Conservation (phyloP, 2,113 vertebrate species). For the Indri indri region DNA sequence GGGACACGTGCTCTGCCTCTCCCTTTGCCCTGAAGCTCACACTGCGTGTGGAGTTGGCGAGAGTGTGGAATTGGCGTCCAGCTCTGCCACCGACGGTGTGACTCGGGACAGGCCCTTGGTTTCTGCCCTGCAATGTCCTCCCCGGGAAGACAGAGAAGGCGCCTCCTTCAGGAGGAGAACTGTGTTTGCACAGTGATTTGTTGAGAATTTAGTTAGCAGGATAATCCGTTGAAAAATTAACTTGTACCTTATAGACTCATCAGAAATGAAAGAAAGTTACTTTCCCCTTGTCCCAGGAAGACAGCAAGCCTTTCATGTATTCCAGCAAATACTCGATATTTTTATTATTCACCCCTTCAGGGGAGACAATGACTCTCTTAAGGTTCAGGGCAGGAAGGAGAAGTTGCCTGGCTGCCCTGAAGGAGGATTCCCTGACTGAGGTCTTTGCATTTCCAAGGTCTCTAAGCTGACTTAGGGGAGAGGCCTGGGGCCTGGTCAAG, state of each 20-base stretch:
- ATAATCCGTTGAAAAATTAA: background rate
- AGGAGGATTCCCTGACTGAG: background rate
- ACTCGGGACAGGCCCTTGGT: background rate
- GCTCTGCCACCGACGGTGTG: background rate
- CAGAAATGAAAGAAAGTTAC: background rate
- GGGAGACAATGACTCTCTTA: background rate
- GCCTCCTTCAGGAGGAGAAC: background rate
- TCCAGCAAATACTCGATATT: background rate
- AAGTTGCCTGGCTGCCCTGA: accelerated
- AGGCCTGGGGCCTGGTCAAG: background rate
- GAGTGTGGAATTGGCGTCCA: background rate
- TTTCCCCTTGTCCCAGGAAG: background rate
- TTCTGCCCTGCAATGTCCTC: background rate
- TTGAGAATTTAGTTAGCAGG: background rate
- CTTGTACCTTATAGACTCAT: background rate
- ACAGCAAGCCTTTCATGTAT: background rate
- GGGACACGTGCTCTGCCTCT: background rate
- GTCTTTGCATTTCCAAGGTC: too few relatives aligned
- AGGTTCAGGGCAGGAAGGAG: background rate
- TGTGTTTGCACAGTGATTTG: accelerated
- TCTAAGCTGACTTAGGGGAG: background rate
- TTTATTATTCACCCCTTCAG: background rate
- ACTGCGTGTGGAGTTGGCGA: background rate
- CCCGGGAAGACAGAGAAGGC: background rate
- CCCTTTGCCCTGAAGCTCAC: background rate